A percentile compares a stretch with the other conserved stretches of the same genome.
Evolutionary conservation across 2,888 invertebrate genomes (phyloP).

Genomic region (Oscheius sp.): DNA sequence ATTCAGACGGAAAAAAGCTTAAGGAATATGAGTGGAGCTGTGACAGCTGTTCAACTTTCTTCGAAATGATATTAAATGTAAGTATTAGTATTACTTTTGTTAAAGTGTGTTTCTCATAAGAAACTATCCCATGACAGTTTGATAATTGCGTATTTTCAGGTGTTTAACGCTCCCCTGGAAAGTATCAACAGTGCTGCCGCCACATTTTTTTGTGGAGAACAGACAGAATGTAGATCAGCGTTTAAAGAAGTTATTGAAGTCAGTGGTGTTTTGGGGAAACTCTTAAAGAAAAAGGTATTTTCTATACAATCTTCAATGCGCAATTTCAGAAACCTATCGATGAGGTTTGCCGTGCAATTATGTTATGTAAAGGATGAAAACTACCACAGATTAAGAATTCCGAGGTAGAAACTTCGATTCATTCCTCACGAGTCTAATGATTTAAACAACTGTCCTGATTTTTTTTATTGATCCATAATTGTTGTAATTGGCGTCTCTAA

Average conservation of each 20-base stretch:
- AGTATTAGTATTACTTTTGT: background rate
- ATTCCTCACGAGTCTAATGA: too few relatives aligned
- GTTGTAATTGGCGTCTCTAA: too few relatives aligned
- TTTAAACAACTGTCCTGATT: too few relatives aligned
- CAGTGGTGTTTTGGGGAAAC: background rate
- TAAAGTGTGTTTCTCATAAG: background rate
- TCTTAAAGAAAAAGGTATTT: background rate
- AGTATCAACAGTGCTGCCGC: background rate
- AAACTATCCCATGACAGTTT: too few relatives aligned
- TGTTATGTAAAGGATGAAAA: background rate
- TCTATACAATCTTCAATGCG: background rate
- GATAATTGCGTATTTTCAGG: background rate
- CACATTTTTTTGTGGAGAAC: background rate
- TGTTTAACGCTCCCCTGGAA: background rate
- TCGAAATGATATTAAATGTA: background rate
- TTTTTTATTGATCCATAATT: too few relatives aligned
- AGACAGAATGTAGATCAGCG: background rate
- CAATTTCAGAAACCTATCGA: background rate
- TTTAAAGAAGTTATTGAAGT: background rate
- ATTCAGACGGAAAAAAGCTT: background rate
- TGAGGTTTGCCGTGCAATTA: background rate
- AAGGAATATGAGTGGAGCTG: background rate
- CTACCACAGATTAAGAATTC: background rate
- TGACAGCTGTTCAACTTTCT: background rate
- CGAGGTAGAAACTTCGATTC: too few relatives aligned